phyloP scores from a whole-genome alignment of 1,140 invertebrate genomes.

The Acyrthosiphon pisum region DNA sequence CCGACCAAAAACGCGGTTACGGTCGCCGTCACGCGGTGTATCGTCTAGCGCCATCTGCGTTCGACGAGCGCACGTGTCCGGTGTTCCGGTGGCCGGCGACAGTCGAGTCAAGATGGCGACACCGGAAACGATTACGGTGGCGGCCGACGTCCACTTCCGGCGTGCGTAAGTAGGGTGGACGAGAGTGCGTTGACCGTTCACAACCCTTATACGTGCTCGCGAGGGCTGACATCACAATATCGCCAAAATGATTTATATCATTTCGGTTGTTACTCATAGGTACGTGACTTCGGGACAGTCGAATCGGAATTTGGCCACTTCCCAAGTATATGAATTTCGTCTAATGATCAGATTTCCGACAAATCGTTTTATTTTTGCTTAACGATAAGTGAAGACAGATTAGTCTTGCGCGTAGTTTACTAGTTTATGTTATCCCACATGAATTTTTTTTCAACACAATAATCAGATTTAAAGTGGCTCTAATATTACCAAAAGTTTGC shows the following conservation, averaged over 20 bases:
- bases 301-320: not conserved
- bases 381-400: not conserved
- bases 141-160: not conserved
- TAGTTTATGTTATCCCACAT: not conserved
- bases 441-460: not conserved
- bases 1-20: constrained; percentile 26
- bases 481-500: not conserved
- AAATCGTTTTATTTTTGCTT: not conserved
- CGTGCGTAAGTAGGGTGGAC: not conserved
- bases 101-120: constrained; percentile 17
- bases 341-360: not conserved
- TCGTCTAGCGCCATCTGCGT: constrained; percentile 26
- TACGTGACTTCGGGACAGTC: not conserved
- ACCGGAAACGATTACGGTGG: not conserved
- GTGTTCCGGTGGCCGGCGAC: not conserved
- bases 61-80: not conserved
- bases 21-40: not conserved
- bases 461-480: not conserved
- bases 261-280: not conserved
- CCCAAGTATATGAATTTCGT: not conserved
- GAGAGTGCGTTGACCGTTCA: not conserved
- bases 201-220: not conserved
- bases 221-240: not conserved
- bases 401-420: not conserved
- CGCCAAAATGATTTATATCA: not conserved